Conservation (phyloP, 2,888 invertebrate genomes). For the Eristalinus sepulchralis region DNA sequence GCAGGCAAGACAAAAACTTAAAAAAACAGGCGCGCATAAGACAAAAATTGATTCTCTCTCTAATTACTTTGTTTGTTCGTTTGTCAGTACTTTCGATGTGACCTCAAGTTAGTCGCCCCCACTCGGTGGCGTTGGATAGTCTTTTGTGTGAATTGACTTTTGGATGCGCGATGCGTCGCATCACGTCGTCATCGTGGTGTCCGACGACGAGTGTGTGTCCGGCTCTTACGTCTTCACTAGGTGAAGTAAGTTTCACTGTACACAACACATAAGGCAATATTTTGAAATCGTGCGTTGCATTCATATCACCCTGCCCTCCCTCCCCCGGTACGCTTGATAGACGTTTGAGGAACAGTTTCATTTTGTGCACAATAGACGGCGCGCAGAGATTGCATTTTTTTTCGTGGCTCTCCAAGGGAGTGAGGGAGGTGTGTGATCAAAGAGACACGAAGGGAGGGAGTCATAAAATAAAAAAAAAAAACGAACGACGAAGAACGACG, state of each 20-base stretch:
- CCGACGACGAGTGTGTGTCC: too few species aligned
- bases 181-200: background rate
- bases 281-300: constrained; percentile 36
- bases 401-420: background rate
- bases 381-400: background rate
- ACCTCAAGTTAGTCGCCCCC: background rate
- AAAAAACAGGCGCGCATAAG: background rate
- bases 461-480: too few species aligned
- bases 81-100: background rate
- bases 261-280: constrained; percentile 26
- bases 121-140: background rate
- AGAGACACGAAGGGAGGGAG: background rate
- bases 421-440: background rate
- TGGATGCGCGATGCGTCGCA: background rate
- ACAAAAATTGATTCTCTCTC: constrained; percentile 28
- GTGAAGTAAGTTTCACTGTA: constrained; percentile 39
- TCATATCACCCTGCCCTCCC: background rate
- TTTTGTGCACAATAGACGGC: background rate
- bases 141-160: background rate
- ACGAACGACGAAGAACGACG: constrained; percentile 3
- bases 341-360: background rate
- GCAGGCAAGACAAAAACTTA: background rate
- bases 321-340: too few species aligned
- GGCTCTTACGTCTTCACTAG: background rate
- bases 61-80: constrained; percentile 42